Evolutionary conservation across 2,888 invertebrate genomes (phyloP).

Genomic region (Thymelicus acteon): DNA sequence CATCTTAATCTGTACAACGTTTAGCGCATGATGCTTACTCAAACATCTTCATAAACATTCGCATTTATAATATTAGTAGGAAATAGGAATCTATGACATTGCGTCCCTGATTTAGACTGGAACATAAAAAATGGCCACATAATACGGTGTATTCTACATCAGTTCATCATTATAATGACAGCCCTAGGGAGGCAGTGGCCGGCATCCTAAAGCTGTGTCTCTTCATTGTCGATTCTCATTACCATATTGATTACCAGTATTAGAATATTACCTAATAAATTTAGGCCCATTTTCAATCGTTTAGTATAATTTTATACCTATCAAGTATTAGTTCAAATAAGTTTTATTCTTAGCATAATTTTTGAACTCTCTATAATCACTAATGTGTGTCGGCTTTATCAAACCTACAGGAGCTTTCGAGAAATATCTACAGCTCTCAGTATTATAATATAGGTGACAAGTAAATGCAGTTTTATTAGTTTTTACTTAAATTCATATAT

Average conservation of each 20-base stretch:
- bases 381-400: not conserved
- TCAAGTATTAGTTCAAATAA: not conserved
- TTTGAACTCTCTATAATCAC: not conserved
- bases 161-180: slow-evolving; percentile 9
- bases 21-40: no score
- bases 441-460: no score
- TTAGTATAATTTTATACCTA: slow-evolving; percentile 6
- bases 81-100: no score
- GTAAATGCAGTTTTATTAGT: no score
- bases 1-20: no score
- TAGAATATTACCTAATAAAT: slow-evolving; percentile 12
- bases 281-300: not conserved
- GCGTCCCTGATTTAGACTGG: no score
- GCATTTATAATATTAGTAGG: no score
- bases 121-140: no score
- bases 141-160: not conserved
- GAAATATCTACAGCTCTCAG: no score
- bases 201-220: slow-evolving; percentile 11
- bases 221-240: slow-evolving; percentile 26
- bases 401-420: no score
- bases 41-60: no score
- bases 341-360: not conserved
- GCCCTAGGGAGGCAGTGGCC: not conserved
- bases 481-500: no score
- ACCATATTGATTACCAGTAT: slow-evolving; percentile 31